Conservation (phyloP, 2,797 vertebrate genomes). For the Stomatorhinus walkeri region DNA sequence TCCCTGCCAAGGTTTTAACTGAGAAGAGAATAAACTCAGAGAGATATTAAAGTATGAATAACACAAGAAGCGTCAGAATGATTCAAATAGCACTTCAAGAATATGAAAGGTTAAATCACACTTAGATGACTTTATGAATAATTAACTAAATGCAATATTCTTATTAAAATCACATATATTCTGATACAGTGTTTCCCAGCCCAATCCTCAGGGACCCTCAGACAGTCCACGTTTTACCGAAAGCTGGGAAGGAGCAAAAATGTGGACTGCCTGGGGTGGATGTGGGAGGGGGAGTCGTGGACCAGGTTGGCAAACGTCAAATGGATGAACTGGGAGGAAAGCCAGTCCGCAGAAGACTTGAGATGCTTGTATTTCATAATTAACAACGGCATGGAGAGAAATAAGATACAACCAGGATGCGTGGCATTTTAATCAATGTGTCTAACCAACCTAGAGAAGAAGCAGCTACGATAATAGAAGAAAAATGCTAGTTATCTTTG, state of each 20-base stretch:
- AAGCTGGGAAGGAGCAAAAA: neutral
- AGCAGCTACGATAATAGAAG: neutral
- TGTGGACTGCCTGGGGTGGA: neutral
- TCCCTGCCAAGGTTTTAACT: neutral
- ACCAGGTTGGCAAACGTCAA: neutral
- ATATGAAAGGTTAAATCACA: slow-evolving; percentile 5
- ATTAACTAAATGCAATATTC: neutral
- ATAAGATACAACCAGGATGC: neutral
- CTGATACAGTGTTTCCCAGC: neutral
- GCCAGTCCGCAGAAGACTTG: neutral
- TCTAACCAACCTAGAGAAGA: neutral
- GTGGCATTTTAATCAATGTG: neutral
- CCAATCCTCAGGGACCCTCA: neutral
- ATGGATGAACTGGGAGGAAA: neutral
- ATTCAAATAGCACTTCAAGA: neutral
- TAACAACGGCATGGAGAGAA: neutral
- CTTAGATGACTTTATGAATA: neutral
- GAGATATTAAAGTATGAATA: neutral
- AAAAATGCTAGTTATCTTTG: neutral
- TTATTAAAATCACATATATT: neutral
- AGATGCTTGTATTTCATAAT: neutral
- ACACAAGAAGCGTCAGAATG: neutral
- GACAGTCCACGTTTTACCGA: neutral
- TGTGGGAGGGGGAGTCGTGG: neutral
- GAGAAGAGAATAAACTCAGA: neutral